Percentiles rank a stretch among this genome's conserved stretches.
phyloP scores from a whole-genome alignment of 1,140 invertebrate species.

The Ectropis grisescens region DNA sequence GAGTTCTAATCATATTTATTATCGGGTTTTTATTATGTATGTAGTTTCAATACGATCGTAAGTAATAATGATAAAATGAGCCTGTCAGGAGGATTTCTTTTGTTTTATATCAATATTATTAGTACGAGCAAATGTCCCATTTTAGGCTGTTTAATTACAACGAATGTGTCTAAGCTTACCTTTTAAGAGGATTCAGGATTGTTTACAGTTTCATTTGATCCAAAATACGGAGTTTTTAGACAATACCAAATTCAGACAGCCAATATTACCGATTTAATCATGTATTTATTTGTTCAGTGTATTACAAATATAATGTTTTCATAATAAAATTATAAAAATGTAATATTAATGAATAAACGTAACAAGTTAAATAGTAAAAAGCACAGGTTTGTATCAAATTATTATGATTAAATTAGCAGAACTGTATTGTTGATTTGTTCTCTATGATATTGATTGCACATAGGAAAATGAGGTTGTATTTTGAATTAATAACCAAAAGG shows the following conservation, averaged over 20 bases:
- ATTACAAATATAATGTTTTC: too few species aligned
- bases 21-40: too few species aligned
- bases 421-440: slow-evolving; percentile 22
- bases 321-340: too few species aligned
- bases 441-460: slow-evolving; percentile 43
- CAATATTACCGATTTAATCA: too few species aligned
- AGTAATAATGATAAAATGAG: too few species aligned
- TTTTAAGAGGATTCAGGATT: slow-evolving; percentile 28
- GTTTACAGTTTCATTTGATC: too few species aligned
- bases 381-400: slow-evolving; percentile 28
- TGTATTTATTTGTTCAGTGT: too few species aligned
- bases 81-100: slow-evolving; percentile 2
- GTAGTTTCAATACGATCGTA: too few species aligned
- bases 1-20: too few species aligned
- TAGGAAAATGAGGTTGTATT: slow-evolving; percentile 66
- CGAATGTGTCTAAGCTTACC: slow-evolving; percentile 57
- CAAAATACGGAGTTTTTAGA: too few species aligned
- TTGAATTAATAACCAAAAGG: slow-evolving; percentile 42
- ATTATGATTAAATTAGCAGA: slow-evolving; percentile 18
- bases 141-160: slow-evolving; percentile 62
- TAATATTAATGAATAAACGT: slow-evolving; percentile 8
- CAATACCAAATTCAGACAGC: too few species aligned
- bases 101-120: too few species aligned
- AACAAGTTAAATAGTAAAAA: slow-evolving; percentile 21
- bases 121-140: slow-evolving; percentile 19